Base-by-base conservation (phyloP, 1,140 invertebrate genomes). In the Geopemphigus sp. region DNA sequence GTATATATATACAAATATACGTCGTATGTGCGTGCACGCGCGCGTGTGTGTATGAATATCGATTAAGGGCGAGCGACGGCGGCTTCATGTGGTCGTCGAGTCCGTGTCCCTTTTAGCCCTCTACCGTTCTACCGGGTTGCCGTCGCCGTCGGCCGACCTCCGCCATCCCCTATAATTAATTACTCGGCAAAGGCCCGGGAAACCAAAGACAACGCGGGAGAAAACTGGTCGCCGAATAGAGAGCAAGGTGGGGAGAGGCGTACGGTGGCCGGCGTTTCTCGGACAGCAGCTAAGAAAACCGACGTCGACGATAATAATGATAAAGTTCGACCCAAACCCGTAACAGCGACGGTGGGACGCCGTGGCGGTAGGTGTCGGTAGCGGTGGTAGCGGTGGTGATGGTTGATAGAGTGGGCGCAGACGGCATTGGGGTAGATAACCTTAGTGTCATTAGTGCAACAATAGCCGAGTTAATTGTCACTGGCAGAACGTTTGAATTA, bases 381-480 rank as follows among this genome's bases (percentile, higher is more conserved):
- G n/a, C n/a, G n/a, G n/a, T n/a, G n/a, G n/a, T n/a, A n/a, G n/a
- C n/a, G n/a, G n/a, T n/a, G n/a, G n/a, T n/a, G n/a, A n/a, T 76
- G 39, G 39, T n/a, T 76, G 73, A 76, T 76, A 76, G 61, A 76
- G 29, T 76, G 54, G 26, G 54, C 22, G 26, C 29, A 61, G 61
- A 59, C 73, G n/a, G 22, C 56, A 29, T 32, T 29, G n/a, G 24
- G 24, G 29, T 59, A 61, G 56, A 61, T 76, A 76, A 76, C 56
- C 73, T 59, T 24, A 76, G 56, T 76, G 73, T 19, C 32, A 61
- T 76, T 76, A 76, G 73, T 19, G 73, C 32, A 76, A 76, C 73
- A 76, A 76, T 76, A 59, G 73, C 73, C 54, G n/a, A 76, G 73
- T 76, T 76, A 76, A 76, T 76, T 76, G 73, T 76, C 57, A 76